Evolutionary conservation across 23 tunicate genomes (phyloP), one percentile per base, ranked within the genome.

Genomic region (Halocynthia roretzi): DNA sequence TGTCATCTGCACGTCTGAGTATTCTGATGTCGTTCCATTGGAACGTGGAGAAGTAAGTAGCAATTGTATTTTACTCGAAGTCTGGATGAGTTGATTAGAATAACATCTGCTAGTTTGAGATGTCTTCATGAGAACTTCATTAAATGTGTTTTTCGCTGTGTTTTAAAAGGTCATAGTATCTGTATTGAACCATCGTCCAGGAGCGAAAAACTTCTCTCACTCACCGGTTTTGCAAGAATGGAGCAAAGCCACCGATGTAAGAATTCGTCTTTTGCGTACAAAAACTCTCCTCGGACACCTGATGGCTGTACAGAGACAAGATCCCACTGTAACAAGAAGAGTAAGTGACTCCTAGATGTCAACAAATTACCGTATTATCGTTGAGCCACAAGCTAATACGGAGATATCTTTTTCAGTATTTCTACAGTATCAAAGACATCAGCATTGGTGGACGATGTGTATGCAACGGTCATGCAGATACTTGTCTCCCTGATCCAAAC

Each of bases 401-500:
- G 48, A 63, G 20, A 8, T 56, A 23, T 71, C 70, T 76, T 80
- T 84, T 80, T 20, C 86, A 93, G 93, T 87, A 93, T 56, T 93
- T 88, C 88, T 87, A 87, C 89, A 87, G 98, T 76, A 93, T 93
- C 88, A 87, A 93, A 82, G 99, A 95, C 76, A 85, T 95, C 63
- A 89, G 96, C 62, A 72, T 95, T 53, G 99, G 99, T 6, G 99
- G 99, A 31, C 58, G 99, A 81, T 95, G 99, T 85, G 99, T 89
- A 6, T 95, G 99, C 77, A 95, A 95, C 64, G 99, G 99, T 10
- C 99, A 95, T 57, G 99, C 99, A 7, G 88, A 95, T 66, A 86
- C 82, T 0, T 95, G 99, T 69, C 17, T n/a, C 49, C 83, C 99
- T 5, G 99, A 95, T 71, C 87, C 91, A 14, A 17, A 19, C 12